A percentile compares a stretch with the other conserved stretches of the same genome.
These are phyloP conservation scores for Odontocolon sp. DNA, from an alignment of 2,888 invertebrate genomes.

Conservation along the genomic window DNA sequence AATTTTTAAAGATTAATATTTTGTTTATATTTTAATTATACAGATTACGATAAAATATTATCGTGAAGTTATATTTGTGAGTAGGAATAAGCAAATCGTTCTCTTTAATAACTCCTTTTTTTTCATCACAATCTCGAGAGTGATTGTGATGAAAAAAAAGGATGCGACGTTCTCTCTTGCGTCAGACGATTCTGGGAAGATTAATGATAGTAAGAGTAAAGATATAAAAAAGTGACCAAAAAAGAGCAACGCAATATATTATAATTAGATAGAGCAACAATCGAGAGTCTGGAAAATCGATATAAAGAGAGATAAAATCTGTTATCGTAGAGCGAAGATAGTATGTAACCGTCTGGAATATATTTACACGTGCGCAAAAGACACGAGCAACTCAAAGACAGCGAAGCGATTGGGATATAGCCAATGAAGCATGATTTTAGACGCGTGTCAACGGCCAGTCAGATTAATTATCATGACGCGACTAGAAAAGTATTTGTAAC, in stretches of 20 bases:
- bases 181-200: constrained; percentile 23
- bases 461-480: constrained; percentile 37
- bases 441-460: constrained; percentile 43
- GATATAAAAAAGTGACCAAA: constrained; percentile 13
- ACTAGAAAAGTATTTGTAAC: neutral
- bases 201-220: constrained; percentile 6
- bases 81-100: neutral
- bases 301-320: constrained; percentile 10
- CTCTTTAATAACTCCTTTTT: neutral
- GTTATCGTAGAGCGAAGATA: neutral
- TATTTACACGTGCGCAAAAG: neutral
- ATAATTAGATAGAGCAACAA: neutral
- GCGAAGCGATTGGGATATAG: neutral
- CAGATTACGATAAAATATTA: too few species aligned
- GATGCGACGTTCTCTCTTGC: constrained; percentile 24
- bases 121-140: constrained; percentile 2
- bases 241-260: neutral
- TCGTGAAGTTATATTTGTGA: too few species aligned
- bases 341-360: neutral
- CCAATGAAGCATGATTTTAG: constrained; percentile 37
- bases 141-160: too few species aligned
- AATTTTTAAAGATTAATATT: neutral
- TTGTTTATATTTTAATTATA: too few species aligned
- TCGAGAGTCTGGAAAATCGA: neutral
- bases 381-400: neutral